phyloP scores from a whole-genome alignment of 2,797 vertebrate species.

The Naso thynnoides region DNA sequence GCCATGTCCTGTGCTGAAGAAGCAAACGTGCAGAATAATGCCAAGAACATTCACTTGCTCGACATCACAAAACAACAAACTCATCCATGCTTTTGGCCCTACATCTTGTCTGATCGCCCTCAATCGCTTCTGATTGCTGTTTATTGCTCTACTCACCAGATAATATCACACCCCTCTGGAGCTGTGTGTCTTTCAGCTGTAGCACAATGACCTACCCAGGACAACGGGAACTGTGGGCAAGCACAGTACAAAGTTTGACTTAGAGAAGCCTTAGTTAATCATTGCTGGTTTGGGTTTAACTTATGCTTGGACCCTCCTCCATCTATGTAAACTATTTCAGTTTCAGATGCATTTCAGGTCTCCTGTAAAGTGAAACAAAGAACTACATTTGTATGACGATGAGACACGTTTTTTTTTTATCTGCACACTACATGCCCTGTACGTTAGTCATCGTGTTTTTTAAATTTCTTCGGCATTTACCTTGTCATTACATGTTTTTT shows the following conservation, averaged over 20 bases:
- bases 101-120: constrained; percentile 22
- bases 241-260: constrained; percentile 79
- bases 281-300: constrained; percentile 62
- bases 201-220: constrained; percentile 3
- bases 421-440: no score
- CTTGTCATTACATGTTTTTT: neutral
- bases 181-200: constrained; percentile 1
- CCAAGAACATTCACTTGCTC: constrained; percentile 3
- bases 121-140: constrained; percentile 27
- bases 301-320: neutral
- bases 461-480: no score
- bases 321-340: neutral
- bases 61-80: constrained; percentile 10
- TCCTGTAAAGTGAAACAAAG: neutral
- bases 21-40: constrained; percentile 25
- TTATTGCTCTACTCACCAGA: constrained; percentile 70
- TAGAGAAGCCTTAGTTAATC: constrained; percentile 75
- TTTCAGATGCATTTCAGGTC: constrained; percentile 14
- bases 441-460: no score
- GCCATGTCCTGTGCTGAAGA: constrained; percentile 70
- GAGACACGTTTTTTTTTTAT: no score
- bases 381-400: neutral
- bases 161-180: constrained; percentile 38
- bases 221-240: constrained; percentile 52
- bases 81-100: constrained; percentile 16